Evolutionary conservation across 2,797 vertebrate species (phyloP).

Genomic region (Dipus sagitta): DNA sequence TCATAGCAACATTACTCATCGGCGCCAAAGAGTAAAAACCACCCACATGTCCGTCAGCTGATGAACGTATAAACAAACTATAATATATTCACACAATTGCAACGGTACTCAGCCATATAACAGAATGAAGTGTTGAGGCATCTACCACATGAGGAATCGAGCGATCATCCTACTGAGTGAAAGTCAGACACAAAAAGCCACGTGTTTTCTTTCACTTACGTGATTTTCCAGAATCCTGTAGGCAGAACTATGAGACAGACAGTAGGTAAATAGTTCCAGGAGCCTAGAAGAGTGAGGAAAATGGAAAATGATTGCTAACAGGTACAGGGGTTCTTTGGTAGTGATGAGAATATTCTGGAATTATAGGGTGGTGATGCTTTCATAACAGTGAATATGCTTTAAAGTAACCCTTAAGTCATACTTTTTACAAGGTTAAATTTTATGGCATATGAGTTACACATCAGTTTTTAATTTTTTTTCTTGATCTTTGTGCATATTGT

Average conservation of each 20-base stretch:
- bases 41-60: background rate
- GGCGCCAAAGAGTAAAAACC: background rate
- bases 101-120: background rate
- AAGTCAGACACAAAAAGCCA: slow-evolving; percentile 36
- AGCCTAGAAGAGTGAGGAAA: background rate
- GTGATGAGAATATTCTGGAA: background rate
- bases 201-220: background rate
- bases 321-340: background rate
- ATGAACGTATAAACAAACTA: background rate
- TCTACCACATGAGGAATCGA: background rate
- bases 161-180: slow-evolving; percentile 5
- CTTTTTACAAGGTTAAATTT: slow-evolving; percentile 1
- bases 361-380: background rate
- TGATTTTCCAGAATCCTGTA: background rate
- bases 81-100: background rate
- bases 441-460: background rate
- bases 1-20: background rate
- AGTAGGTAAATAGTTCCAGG: background rate
- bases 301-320: background rate
- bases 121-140: background rate
- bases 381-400: background rate
- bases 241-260: background rate
- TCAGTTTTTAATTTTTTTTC: slow-evolving; percentile 18
- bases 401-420: background rate
- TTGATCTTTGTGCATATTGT: background rate